phyloP scores from a whole-genome alignment of 2,888 invertebrate species.

The Tolmerus cingulatus region DNA sequence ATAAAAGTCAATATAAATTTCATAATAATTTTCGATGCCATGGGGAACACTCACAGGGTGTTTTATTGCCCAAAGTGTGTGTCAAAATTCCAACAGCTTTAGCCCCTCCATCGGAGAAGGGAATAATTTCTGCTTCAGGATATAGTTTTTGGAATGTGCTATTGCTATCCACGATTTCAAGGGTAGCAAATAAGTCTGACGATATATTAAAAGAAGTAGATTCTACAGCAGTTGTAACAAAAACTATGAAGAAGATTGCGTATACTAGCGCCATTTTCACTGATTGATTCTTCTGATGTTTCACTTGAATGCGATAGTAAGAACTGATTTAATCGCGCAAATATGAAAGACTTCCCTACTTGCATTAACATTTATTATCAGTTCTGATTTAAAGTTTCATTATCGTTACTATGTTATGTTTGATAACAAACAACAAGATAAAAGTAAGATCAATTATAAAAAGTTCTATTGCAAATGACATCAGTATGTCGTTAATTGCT shows the following conservation, averaged over 20 bases:
- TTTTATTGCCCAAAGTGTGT: neutral
- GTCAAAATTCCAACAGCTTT: neutral
- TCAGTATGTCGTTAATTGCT: too few relatives aligned
- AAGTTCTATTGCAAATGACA: too few relatives aligned
- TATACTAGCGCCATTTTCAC: neutral
- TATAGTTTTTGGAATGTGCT: neutral
- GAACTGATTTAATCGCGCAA: neutral
- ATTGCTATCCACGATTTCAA: neutral
- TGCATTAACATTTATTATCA: neutral
- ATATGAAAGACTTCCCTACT: neutral
- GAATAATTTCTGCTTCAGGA: neutral
- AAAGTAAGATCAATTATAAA: too few relatives aligned
- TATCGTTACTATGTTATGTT: neutral
- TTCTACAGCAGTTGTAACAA: too few relatives aligned
- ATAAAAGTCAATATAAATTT: neutral
- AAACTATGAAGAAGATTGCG: neutral
- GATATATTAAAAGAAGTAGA: neutral
- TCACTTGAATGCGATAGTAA: neutral
- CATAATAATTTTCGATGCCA: neutral
- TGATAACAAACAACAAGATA: neutral
- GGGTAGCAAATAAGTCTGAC: neutral
- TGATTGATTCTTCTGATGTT: neutral
- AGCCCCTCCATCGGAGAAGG: neutral
- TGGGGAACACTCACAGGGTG: neutral
- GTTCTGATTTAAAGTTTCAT: neutral